These are phyloP conservation scores for Heliconius cydno DNA, from an alignment of 2,888 invertebrate species.

Conservation along the genomic window DNA sequence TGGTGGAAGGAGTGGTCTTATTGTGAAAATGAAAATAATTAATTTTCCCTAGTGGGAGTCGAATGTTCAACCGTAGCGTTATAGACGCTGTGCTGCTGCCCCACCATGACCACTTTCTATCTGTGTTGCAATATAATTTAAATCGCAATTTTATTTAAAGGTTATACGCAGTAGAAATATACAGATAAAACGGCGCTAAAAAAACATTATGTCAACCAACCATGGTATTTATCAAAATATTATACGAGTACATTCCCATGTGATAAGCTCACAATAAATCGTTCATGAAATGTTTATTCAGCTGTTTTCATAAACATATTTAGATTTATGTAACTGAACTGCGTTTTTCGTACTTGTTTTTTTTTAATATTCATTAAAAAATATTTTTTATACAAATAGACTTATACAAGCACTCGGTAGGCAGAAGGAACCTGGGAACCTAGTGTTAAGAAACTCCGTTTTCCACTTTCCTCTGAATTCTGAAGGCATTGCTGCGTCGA, in stretches of 20 bases:
- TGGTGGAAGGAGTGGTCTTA: too few species aligned
- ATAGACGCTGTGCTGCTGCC: not conserved
- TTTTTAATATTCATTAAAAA: not conserved
- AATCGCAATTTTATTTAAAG: not conserved
- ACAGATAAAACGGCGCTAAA: not conserved
- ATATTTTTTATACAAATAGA: too few species aligned
- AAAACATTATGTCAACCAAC: not conserved
- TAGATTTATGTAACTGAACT: not conserved
- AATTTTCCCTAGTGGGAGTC: too few species aligned
- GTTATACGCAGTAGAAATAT: constrained; percentile 4
- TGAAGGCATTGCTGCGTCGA: too few species aligned
- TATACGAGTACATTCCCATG: not conserved
- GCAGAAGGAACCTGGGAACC: too few species aligned
- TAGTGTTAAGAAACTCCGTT: too few species aligned
- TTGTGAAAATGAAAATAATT: too few species aligned
- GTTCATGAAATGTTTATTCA: constrained; percentile 5
- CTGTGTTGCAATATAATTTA: not conserved
- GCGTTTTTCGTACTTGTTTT: not conserved
- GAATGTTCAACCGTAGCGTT: not conserved
- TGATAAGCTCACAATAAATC: constrained; percentile 29
- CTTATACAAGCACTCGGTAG: too few species aligned
- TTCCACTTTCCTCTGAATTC: too few species aligned
- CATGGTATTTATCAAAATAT: constrained; percentile 1
- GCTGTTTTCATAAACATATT: not conserved
- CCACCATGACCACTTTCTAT: not conserved